A percentile compares a stretch with the other conserved stretches of the same genome.
Evolutionary conservation across 2,113 vertebrate genomes (phyloP).

Genomic region (Azemiops feae): DNA sequence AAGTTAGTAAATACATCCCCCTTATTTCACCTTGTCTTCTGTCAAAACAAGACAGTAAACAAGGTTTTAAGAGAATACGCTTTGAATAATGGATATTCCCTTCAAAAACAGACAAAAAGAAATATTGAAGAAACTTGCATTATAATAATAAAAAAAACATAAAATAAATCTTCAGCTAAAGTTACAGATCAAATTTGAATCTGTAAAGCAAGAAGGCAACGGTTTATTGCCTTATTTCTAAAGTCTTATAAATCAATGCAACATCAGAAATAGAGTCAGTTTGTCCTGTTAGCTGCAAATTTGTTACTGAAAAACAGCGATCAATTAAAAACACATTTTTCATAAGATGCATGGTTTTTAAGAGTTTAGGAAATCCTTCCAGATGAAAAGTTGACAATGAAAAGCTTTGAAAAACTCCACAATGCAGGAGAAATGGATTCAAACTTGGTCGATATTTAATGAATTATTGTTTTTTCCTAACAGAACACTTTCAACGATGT

Average conservation of each 20-base stretch:
- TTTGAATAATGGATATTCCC: neutral
- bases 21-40: neutral
- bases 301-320: neutral
- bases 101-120: neutral
- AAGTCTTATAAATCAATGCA: neutral
- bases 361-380: neutral
- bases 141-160: neutral
- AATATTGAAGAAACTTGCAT: neutral
- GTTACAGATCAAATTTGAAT: neutral
- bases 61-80: neutral
- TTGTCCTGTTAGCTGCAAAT: neutral
- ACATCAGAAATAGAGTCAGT: neutral
- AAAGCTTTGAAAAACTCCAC: neutral
- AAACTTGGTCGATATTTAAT: neutral
- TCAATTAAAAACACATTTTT: neutral
- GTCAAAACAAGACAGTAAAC: neutral
- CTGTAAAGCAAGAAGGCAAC: neutral
- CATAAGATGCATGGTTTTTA: neutral
- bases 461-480: neutral
- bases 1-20: neutral
- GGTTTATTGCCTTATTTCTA: neutral
- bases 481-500: neutral
- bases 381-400: neutral
- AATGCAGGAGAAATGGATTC: neutral
- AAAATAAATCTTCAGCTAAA: neutral